Evolutionary conservation across 2,797 vertebrate genomes (phyloP), one percentile per base, ranked within the genome.

Genomic region (Cottoperca gobio): DNA sequence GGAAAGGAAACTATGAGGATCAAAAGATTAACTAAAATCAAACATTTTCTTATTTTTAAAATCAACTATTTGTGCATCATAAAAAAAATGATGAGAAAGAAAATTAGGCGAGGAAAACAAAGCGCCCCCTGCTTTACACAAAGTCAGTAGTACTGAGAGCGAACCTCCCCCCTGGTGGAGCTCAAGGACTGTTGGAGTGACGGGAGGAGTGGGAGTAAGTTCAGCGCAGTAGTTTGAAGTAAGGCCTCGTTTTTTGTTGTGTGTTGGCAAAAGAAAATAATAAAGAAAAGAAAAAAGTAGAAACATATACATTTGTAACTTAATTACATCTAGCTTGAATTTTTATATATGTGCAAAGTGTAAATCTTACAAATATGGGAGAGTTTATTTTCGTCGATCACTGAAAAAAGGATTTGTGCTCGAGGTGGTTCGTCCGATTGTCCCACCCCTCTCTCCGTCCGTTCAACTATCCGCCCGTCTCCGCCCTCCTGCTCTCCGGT

Each of bases 71-170:
- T 91, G 90, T 94, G 92, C 91, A 94, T 87, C 84, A 91, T 95
- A 89, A 90, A 86, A 91, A 95, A 94, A 94, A 90, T 78, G 9
- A 84, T 14, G 39, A 80, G 23, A 90, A 94, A 94, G 91, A 87
- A 85, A 93, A 94, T 92, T 93, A 94, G 89, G 68, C 40, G 42
- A 81, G 90, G 91, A 92, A 91, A 94, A 93, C 88, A 85, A n/a
- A 91, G 83, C 71, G 64, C 92, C 92, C 85, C 70, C 85, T 72
- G 87, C 84, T 89, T 95, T 96, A 95, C 94, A 97, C 93, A 97
- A 93, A 96, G 94, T 99, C 98, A 99, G 97, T 99, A 99, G 97
- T 98, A 97, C 96, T 95, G 94, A 90, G 89, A 82, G 92, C 78
- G 83, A 70, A 73, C 81, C 63, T 84, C 64, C 88, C 83, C 87